Base-by-base conservation (phyloP, 2,113 vertebrate genomes). In the Psephotus haematonotus region DNA sequence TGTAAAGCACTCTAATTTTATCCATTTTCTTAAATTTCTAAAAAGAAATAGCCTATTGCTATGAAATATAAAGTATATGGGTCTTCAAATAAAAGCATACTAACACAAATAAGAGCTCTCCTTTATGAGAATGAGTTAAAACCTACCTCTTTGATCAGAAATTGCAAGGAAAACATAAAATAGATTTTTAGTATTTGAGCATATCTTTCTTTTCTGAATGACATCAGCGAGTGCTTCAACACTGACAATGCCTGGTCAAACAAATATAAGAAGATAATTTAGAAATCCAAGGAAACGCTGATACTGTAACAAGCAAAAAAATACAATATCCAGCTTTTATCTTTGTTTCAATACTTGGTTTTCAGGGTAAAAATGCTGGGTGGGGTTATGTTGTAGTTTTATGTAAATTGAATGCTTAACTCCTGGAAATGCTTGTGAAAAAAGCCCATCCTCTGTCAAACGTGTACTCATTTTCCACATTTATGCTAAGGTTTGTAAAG, bases 161-260 rank as follows among this genome's bases (percentile, higher is more conserved):
- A 97, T 49, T 98, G 96, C 88, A 97, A 94, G 49, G 85, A 97
- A 96, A 96, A 98, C 39, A 97, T 53, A 41, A 98, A 97, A 69
- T 97, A 97, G 7, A 97, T 76, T 91, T 97, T 97, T 78, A 97
- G 29, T 75, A 97, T 84, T 77, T 65, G 57, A 49, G 82, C 11
- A 2, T 81, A 69, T 71, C 87, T 97, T 43, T 90, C 82, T 28
- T 93, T 78, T 44, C 86, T 88, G 91, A 97, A 97, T 2, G 96
- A 86, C 75, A 97, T 77, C 89, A 97, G 44, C 37, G 97, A 96
- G 67, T 96, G 77, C 19, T 96, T 91, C 80, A 97, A 71, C 67
- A 97, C 47, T 23, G 96, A 97, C 63, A 97, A 80, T 67, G 71
- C 94, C 97, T 97, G 50, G 33, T 62, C 33, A 82, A 83, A 72